Evolutionary conservation across 2,113 vertebrate species (phyloP).

Genomic region (Ursus arctos): DNA sequence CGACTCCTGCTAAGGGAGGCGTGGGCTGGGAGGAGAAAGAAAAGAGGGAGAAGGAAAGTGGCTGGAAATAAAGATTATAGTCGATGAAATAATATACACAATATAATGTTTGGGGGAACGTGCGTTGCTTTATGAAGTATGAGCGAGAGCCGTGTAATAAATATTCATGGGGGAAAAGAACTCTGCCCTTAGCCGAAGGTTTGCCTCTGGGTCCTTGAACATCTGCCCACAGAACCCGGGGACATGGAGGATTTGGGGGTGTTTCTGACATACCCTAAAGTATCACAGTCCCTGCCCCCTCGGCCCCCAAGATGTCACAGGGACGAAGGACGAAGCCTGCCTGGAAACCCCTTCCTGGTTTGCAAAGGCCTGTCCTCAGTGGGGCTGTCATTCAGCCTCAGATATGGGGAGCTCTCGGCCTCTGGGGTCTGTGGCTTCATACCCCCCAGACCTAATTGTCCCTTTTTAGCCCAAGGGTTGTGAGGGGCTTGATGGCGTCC

Average conservation of each 20-base stretch:
- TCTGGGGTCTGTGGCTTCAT: neutral
- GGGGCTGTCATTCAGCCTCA: neutral
- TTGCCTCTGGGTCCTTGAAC: neutral
- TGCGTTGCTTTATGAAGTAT: accelerated
- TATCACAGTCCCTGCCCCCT: accelerated
- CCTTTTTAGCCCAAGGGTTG: neutral
- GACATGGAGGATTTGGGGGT: neutral
- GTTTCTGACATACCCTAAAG: neutral
- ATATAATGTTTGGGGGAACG: accelerated
- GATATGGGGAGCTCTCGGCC: neutral
- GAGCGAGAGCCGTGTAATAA: accelerated
- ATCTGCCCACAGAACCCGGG: neutral
- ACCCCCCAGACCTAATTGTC: too few relatives aligned
- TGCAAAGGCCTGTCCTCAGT: neutral
- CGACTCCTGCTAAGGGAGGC: neutral
- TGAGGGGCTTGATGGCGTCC: neutral
- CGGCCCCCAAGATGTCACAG: neutral
- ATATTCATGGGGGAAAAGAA: neutral
- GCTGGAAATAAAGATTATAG: neutral
- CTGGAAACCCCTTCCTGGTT: neutral
- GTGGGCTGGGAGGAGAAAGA: neutral
- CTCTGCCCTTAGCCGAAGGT: neutral
- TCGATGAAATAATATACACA: neutral
- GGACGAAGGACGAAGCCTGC: neutral
- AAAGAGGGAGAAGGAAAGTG: neutral